Evolutionary conservation across 2,113 vertebrate species (phyloP).

Genomic region (Myxocyprinus asiaticus): DNA sequence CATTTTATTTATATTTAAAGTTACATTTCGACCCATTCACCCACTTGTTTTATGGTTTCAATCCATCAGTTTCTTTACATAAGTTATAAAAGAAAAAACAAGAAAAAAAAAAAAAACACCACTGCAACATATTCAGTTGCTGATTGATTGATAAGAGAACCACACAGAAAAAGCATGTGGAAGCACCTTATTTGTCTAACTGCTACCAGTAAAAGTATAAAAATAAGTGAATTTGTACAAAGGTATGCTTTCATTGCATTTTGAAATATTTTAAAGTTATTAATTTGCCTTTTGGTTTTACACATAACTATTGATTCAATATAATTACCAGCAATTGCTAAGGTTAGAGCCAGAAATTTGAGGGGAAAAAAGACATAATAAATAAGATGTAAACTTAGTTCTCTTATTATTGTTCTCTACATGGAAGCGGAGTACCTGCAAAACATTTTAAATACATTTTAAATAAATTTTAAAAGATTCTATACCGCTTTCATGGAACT

Average conservation of each 20-base stretch:
- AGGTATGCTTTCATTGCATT: neutral
- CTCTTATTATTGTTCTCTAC: neutral
- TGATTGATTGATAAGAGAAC: neutral
- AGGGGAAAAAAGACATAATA: neutral
- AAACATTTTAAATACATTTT: neutral
- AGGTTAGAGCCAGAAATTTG: neutral
- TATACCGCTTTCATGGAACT: neutral
- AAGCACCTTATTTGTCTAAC: neutral
- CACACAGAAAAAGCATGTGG: no score
- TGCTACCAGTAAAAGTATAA: conserved; percentile 8
- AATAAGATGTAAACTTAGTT: conserved; percentile 7
- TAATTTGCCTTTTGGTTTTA: conserved; percentile 2
- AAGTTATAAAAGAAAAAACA: neutral
- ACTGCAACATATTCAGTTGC: neutral
- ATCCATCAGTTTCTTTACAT: neutral
- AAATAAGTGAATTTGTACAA: conserved; percentile 32
- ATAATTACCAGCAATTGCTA: neutral
- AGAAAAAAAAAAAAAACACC: no score
- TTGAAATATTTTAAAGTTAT: neutral
- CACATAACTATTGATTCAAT: conserved; percentile 19
- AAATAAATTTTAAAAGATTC: neutral
- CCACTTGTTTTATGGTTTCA: neutral
- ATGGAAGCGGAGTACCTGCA: neutral
- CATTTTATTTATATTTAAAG: neutral
- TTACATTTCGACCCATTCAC: conserved; percentile 10